Conservation (phyloP, 2,888 invertebrate genomes). For the Caenorhabditis afra region DNA sequence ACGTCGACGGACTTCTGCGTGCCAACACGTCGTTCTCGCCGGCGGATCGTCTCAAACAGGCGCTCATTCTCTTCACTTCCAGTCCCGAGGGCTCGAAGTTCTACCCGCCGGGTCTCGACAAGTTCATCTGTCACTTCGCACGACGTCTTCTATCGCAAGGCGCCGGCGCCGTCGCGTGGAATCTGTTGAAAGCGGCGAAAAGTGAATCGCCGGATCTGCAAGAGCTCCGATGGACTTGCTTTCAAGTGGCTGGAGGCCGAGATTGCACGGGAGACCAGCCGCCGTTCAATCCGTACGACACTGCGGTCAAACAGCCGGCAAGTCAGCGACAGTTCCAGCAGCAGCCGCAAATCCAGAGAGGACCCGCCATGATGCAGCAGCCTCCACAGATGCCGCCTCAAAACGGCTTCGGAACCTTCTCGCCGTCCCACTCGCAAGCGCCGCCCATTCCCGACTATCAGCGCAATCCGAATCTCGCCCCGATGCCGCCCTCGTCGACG, state of each 20-base stretch:
- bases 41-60: conserved; percentile 35
- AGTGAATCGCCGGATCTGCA: conserved; percentile 40
- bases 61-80: conserved; percentile 7
- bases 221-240: conserved; percentile 31
- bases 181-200: conserved; percentile 19
- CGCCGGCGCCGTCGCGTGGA: conserved; percentile 24
- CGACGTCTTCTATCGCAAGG: conserved; percentile 22
- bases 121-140: conserved; percentile 17
- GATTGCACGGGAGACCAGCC: conserved; percentile 30
- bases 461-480: conserved; percentile 30
- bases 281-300: conserved; percentile 39
- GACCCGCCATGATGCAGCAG: neutral
- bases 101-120: conserved; percentile 17
- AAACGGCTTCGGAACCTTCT: conserved; percentile 12
- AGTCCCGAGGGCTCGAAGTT: too few species aligned
- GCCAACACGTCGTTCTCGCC: conserved; percentile 29
- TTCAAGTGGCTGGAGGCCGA: conserved; percentile 33
- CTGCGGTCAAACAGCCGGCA: neutral
- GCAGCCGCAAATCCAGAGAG: neutral
- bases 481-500: conserved; percentile 55
- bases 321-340: neutral
- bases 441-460: conserved; percentile 19
- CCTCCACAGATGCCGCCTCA: neutral
- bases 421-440: conserved; percentile 28
- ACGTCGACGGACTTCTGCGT: conserved; percentile 29